phyloP scores from a whole-genome alignment of 2,888 invertebrate species.

The Nemurella pictetii region DNA sequence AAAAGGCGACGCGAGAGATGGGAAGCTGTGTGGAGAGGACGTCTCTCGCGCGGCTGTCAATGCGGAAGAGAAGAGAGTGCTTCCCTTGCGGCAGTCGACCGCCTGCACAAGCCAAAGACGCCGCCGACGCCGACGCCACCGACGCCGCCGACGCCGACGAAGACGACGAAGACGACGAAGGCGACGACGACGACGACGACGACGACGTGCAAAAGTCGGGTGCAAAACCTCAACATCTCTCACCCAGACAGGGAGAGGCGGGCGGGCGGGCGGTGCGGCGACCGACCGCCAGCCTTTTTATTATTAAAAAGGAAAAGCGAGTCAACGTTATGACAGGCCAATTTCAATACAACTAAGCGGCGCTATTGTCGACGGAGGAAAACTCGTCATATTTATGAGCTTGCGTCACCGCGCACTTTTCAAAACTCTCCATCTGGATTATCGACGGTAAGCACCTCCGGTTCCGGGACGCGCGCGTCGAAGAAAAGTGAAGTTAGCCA shows the following conservation, averaged over 20 bases:
- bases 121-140: neutral
- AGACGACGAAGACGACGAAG: neutral
- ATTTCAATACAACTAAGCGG: neutral
- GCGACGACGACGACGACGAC: neutral
- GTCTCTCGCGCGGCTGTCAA: neutral
- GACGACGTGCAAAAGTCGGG: neutral
- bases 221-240: neutral
- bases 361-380: neutral
- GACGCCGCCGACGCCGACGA: neutral
- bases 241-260: neutral
- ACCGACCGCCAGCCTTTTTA: neutral
- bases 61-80: neutral
- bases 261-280: too few species aligned
- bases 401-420: neutral
- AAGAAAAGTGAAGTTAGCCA: neutral
- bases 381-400: neutral
- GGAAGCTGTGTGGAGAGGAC: neutral
- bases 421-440: neutral
- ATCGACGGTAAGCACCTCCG: neutral
- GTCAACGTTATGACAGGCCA: conserved; percentile 8
- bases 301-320: neutral
- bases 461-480: neutral
- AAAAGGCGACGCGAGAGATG: neutral
- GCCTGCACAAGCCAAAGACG: neutral
- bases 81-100: too few species aligned